A percentile compares a stretch with the other conserved stretches of the same genome.
Evolutionary conservation across 2,113 vertebrate species (phyloP).

Genomic region (Vanacampus margaritifer): DNA sequence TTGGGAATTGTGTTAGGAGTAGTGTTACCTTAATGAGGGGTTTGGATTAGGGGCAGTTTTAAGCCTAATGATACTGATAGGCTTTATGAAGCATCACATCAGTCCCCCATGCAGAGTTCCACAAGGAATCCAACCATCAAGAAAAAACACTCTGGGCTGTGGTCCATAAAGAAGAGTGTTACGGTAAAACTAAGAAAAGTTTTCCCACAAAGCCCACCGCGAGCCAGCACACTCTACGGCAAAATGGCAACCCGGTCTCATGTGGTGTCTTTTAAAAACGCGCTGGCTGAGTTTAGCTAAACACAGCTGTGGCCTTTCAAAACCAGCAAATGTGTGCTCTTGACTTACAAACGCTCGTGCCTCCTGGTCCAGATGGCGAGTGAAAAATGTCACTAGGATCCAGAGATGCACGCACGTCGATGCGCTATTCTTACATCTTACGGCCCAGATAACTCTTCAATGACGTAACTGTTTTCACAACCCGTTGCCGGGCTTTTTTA

Average conservation of each 20-base stretch:
- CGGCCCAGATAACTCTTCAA: constrained; percentile 13
- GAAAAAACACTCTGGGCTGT: constrained; percentile 30
- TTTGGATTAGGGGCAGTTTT: constrained; percentile 6
- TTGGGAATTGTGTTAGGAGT: not conserved
- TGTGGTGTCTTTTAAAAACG: constrained; percentile 58
- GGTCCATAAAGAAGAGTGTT: constrained; percentile 58
- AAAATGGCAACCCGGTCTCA: constrained; percentile 58
- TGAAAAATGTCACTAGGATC: constrained; percentile 34
- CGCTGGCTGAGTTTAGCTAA: constrained; percentile 63
- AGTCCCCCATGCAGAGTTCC: constrained; percentile 1
- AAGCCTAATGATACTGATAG: constrained; percentile 14
- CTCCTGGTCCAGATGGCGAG: constrained; percentile 37
- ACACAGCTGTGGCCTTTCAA: constrained; percentile 69
- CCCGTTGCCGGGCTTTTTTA: constrained; percentile 34
- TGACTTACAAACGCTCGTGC: constrained; percentile 41
- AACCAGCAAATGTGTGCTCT: constrained; percentile 60
- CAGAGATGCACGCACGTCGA: not conserved
- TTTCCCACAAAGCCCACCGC: constrained; percentile 56
- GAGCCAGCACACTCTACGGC: constrained; percentile 33
- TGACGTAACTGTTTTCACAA: constrained; percentile 32
- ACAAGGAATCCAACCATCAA: constrained; percentile 30
- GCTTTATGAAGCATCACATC: not conserved
- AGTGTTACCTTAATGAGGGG: not conserved
- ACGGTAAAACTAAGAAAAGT: constrained; percentile 60
- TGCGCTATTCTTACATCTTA: constrained; percentile 8